Conservation (phyloP, 2,888 invertebrate species). For the Cataglyphis livida region DNA sequence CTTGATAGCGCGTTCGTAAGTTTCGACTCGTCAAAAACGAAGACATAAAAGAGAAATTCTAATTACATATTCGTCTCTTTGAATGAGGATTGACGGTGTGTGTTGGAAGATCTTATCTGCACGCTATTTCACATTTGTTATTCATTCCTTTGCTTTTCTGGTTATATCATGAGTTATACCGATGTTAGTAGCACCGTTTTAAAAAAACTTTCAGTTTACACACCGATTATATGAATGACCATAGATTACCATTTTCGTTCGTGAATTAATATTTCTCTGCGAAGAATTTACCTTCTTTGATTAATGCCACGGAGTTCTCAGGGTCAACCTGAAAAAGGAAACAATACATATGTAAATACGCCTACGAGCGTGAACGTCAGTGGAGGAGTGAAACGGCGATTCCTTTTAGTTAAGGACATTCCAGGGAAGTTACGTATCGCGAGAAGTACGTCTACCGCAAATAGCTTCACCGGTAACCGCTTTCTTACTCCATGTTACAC, state of each 20-base stretch:
- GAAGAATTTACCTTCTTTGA: slow-evolving; percentile 92
- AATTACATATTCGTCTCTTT: background rate
- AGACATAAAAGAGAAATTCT: background rate
- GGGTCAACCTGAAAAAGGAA: slow-evolving; percentile 89
- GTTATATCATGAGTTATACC: background rate
- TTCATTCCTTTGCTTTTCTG: background rate
- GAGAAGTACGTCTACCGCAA: slow-evolving; percentile 47
- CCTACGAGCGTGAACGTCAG: slow-evolving; percentile 15
- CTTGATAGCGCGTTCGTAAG: background rate
- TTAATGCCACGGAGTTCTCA: slow-evolving; percentile 93
- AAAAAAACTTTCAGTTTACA: slow-evolving; percentile 36
- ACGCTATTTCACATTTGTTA: background rate
- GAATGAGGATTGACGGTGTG: background rate
- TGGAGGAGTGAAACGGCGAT: background rate
- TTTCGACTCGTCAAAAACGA: background rate
- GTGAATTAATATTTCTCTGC: slow-evolving; percentile 45
- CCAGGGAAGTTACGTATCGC: slow-evolving; percentile 36
- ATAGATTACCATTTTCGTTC: slow-evolving; percentile 33
- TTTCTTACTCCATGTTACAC: slow-evolving; percentile 52
- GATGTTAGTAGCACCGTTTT: background rate
- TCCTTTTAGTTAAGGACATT: slow-evolving; percentile 46
- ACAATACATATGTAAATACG: slow-evolving; percentile 54
- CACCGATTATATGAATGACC: slow-evolving; percentile 27
- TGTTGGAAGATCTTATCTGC: background rate
- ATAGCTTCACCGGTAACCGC: slow-evolving; percentile 50